These are phyloP conservation scores for Aphrocallistes beatrix DNA, from an alignment of 37 sponge, comb jelly and placozoan species.

Conservation along the genomic window DNA sequence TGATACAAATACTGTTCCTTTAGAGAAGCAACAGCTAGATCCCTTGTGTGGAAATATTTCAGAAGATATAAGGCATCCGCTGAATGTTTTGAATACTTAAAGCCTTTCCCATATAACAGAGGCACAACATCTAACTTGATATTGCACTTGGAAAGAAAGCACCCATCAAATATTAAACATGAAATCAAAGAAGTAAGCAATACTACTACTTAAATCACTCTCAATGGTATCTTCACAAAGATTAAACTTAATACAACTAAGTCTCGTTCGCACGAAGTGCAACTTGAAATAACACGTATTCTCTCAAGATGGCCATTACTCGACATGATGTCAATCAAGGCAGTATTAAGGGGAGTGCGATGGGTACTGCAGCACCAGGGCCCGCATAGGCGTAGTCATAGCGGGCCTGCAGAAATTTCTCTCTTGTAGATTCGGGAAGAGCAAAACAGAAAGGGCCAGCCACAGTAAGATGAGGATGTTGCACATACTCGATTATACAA, in stretches of 20 bases:
- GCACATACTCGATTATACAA: slow-evolving; percentile 16
- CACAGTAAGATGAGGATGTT: slow-evolving; percentile 8
- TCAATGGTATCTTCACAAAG: neutral
- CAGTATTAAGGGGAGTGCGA: too few species aligned
- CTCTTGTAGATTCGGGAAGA: neutral
- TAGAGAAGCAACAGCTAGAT: too few species aligned
- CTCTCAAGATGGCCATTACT: neutral
- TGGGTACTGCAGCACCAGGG: too few species aligned
- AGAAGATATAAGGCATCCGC: neutral
- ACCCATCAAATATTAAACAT: neutral
- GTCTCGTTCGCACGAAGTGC: neutral
- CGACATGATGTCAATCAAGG: too few species aligned
- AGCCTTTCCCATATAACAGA: neutral
- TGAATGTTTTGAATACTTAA: neutral
- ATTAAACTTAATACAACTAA: neutral
- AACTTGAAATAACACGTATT: neutral
- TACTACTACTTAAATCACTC: neutral
- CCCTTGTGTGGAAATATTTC: neutral
- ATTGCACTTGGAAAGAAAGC: neutral
- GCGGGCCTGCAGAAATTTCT: slow-evolving; percentile 3
- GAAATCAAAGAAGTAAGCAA: neutral
- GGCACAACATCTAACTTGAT: neutral
- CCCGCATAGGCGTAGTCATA: too few species aligned
- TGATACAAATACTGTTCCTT: neutral
- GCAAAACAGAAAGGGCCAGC: slow-evolving; percentile 1